These are phyloP conservation scores for Oscheius sp. DNA, from an alignment of 2,888 invertebrate genomes.

Conservation along the genomic window DNA sequence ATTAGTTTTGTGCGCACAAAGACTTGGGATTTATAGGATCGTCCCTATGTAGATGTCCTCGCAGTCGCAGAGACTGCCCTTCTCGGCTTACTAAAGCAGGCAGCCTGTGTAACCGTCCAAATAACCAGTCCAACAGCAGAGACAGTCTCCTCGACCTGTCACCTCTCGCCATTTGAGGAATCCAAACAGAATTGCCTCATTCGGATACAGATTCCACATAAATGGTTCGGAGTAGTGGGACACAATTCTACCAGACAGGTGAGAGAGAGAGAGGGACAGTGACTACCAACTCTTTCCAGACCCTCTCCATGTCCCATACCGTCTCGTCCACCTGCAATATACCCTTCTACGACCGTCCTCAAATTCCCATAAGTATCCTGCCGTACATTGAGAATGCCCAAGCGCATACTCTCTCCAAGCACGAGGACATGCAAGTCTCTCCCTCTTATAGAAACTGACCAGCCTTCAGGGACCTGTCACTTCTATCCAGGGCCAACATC, in stretches of 20 bases:
- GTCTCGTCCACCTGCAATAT: conserved; percentile 57
- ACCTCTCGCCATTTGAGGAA: conserved; percentile 50
- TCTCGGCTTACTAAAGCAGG: conserved; percentile 49
- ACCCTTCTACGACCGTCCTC: conserved; percentile 57
- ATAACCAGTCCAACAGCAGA: conserved; percentile 53
- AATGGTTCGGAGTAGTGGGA: conserved; percentile 62
- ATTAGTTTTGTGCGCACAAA: too few species aligned
- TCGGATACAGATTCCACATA: conserved; percentile 64
- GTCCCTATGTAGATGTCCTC: conserved; percentile 69
- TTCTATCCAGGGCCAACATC: conserved; percentile 57
- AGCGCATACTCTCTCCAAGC: conserved; percentile 40
- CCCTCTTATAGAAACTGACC: neutral
- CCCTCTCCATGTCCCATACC: conserved; percentile 53
- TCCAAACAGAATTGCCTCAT: conserved; percentile 60
- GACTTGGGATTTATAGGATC: conserved; percentile 47
- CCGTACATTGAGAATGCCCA: conserved; percentile 45
- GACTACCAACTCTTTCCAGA: conserved; percentile 22
- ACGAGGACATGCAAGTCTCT: conserved; percentile 35
- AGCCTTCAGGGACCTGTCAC: conserved; percentile 54
- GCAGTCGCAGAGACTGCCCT: conserved; percentile 62
- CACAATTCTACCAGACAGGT: conserved; percentile 33
- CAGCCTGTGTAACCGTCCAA: conserved; percentile 64
- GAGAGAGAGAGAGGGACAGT: neutral
- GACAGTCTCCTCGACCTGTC: conserved; percentile 46
- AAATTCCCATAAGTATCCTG: conserved; percentile 36